A percentile compares a stretch with the other conserved stretches of the same genome.
Evolutionary conservation across 2,797 vertebrate species (phyloP).

Genomic region (Sebastiscus tertius): DNA sequence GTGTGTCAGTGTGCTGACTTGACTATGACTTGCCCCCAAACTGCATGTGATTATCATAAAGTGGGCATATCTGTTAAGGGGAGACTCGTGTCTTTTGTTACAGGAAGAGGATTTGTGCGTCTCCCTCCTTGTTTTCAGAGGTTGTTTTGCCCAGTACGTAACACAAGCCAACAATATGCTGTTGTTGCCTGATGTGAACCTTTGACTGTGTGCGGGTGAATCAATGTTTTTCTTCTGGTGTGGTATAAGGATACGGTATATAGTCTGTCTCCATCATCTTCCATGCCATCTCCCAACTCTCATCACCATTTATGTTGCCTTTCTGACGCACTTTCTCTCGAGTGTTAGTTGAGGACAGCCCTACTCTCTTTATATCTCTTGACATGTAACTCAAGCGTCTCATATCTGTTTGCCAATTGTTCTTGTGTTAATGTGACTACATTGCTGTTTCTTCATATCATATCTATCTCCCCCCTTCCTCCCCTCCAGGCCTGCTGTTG

Average conservation of each 20-base stretch:
- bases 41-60: too few species aligned
- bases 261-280: background rate
- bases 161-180: background rate
- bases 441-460: background rate
- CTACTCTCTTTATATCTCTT: background rate
- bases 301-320: background rate
- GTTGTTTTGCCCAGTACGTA: background rate
- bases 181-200: background rate
- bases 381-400: background rate
- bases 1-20: too few species aligned
- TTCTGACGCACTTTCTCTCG: background rate
- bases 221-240: background rate
- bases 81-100: rapidly evolving
- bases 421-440: background rate
- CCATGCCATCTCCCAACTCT: too few species aligned
- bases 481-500: slow-evolving; percentile 86
- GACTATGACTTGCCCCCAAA: too few species aligned
- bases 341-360: too few species aligned
- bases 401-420: background rate
- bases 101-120: background rate
- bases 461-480: background rate
- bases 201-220: background rate
- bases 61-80: too few species aligned
- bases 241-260: background rate
- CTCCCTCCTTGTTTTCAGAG: background rate